Conservation (phyloP, 1,140 invertebrate genomes). For the Cyrtorhinus lividipennis region DNA sequence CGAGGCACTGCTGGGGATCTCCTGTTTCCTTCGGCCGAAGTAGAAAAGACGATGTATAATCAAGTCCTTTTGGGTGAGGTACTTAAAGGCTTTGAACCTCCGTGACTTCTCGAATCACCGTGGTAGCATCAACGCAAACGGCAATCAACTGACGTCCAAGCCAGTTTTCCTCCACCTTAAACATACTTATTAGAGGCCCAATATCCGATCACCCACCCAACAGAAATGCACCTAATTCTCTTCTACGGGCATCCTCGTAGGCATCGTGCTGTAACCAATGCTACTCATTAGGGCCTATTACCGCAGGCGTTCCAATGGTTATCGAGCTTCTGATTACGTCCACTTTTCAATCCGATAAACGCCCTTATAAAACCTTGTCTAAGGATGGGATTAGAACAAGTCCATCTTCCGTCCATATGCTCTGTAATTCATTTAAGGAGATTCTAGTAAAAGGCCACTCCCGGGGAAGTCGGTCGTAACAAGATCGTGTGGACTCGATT, state of each 20-base stretch:
- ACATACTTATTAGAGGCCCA: slow-evolving; percentile 5
- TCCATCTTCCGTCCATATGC: background rate
- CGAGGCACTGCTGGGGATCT: no score
- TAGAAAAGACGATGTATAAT: no score
- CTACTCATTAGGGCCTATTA: slow-evolving; percentile 5
- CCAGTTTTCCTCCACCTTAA: background rate
- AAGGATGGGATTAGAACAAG: background rate
- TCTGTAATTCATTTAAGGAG: background rate
- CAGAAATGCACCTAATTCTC: background rate
- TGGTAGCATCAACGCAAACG: slow-evolving; percentile 1
- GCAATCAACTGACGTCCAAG: background rate
- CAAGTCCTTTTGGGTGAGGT: background rate
- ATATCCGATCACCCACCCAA: background rate
- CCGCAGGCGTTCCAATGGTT: background rate
- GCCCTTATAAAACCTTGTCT: background rate
- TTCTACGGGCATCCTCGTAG: background rate
- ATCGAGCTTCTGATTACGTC: slow-evolving; percentile 2
- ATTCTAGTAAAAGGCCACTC: no score
- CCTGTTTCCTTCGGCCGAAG: no score
- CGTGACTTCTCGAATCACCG: background rate
- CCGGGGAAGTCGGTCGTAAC: no score
- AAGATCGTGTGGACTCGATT: no score
- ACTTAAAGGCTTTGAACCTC: background rate
- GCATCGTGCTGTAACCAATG: background rate
- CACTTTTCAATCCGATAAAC: slow-evolving; percentile 6